A percentile compares a stretch with the other conserved stretches of the same genome.
Conservation (phyloP, 1,140 invertebrate species). For the Papilio polytes region DNA sequence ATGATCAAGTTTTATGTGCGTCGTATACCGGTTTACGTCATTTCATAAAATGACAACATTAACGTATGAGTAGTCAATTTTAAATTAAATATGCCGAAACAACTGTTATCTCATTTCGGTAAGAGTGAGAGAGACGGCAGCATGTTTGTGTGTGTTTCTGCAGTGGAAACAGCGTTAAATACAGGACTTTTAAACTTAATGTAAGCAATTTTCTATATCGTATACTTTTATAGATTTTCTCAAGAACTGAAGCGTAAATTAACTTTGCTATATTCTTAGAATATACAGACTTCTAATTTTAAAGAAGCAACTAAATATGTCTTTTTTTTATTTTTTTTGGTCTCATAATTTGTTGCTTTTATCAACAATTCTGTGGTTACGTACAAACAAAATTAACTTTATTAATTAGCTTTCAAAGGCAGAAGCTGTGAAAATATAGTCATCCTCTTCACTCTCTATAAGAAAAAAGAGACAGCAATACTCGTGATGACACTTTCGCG, state of each 20-base stretch:
- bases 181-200: background rate
- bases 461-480: too few relatives aligned
- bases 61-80: background rate
- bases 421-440: background rate
- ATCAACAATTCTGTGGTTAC: too few relatives aligned
- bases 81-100: background rate
- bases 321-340: too few relatives aligned
- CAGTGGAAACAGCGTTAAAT: background rate
- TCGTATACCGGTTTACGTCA: constrained; percentile 3
- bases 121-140: background rate
- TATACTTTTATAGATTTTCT: background rate
- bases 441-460: background rate
- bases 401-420: background rate
- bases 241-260: background rate
- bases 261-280: background rate
- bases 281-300: background rate
- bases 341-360: too few relatives aligned
- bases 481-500: too few relatives aligned
- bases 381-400: too few relatives aligned
- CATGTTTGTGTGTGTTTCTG: background rate
- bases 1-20: background rate
- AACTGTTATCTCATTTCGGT: background rate
- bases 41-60: background rate
- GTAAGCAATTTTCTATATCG: background rate
- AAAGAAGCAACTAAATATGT: too few relatives aligned